Evolutionary conservation across 2,888 invertebrate genomes (phyloP).

Genomic region (Diaprepes abbreviatus): DNA sequence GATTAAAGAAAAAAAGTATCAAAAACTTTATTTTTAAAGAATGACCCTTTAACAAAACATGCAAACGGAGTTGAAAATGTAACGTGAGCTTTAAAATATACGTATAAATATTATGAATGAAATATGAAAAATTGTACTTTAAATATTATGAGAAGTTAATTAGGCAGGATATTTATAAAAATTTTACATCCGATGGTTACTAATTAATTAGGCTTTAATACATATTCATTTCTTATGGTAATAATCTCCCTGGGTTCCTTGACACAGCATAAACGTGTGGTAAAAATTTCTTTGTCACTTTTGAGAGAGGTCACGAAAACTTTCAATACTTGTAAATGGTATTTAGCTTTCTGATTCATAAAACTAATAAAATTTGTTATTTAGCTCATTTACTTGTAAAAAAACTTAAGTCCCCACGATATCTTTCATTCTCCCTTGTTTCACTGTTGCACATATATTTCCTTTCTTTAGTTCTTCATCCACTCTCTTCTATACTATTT

Average conservation of each 20-base stretch:
- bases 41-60: neutral
- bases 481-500: no score
- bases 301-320: no score
- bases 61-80: neutral
- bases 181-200: conserved; percentile 19
- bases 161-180: conserved; percentile 11
- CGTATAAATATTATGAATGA: conserved; percentile 28
- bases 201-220: conserved; percentile 29
- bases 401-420: no score
- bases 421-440: no score
- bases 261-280: conserved; percentile 9
- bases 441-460: no score
- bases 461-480: no score
- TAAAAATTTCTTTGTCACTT: no score
- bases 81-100: conserved; percentile 4
- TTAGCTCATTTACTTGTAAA: no score
- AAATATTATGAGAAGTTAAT: conserved; percentile 32
- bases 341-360: no score
- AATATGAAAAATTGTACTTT: conserved; percentile 18
- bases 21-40: conserved; percentile 3
- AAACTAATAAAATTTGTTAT: no score
- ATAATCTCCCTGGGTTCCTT: conserved; percentile 19
- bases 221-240: conserved; percentile 23
- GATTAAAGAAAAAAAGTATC: neutral
- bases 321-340: no score